Evolutionary conservation across 2,888 invertebrate genomes (phyloP), one percentile per base, ranked within the genome.

Genomic region (Ischnus inquisitorius): DNA sequence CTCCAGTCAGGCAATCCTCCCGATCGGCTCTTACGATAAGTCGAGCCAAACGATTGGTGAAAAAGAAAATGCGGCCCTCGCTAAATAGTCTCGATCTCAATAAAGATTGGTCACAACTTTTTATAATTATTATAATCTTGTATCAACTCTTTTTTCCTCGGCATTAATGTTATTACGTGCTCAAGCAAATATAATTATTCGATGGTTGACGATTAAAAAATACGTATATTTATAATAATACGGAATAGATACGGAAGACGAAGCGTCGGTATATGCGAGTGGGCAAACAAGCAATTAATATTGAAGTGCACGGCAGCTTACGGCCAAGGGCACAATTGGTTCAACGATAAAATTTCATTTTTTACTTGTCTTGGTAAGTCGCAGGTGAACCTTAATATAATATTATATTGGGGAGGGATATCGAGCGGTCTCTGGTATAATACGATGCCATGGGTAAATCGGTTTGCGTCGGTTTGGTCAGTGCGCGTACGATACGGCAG

Each of bases 381-480:
- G 79, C 79, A 79, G 79, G 67, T 74, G 79, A 79, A 79, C 72
- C n/a, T 67, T 25, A 41, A 71, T 79, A 48, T 43, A 41, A 79
- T 72, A 41, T 80, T 34, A 69, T 22, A 43, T 3, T 6, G 6
- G 22, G 25, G 51, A 43, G 14, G 62, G 60, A 68, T 46, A 76
- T 77, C 76, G 76, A 34, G 43, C 41, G 65, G 16, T 60, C 46
- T 57, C 67, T 19, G 51, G 28, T 48, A 54, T 72, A 79, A 79
- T 76, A 28, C 57, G 64, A 75, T 75, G 71, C 65, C 72, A 68
- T 19, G 80, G 67, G 67, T 72, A 77, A 80, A 80, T 83, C 79
- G 60, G 48, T 72, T 79, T 72, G 76, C 25, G 34, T 25, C 25
- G 60, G 25, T 39, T 39, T 12, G 16, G 34, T 25, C 25, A 43